Evolutionary conservation across 2,113 vertebrate species (phyloP), one percentile per base, ranked within the genome.

Genomic region (Petaurus breviceps): DNA sequence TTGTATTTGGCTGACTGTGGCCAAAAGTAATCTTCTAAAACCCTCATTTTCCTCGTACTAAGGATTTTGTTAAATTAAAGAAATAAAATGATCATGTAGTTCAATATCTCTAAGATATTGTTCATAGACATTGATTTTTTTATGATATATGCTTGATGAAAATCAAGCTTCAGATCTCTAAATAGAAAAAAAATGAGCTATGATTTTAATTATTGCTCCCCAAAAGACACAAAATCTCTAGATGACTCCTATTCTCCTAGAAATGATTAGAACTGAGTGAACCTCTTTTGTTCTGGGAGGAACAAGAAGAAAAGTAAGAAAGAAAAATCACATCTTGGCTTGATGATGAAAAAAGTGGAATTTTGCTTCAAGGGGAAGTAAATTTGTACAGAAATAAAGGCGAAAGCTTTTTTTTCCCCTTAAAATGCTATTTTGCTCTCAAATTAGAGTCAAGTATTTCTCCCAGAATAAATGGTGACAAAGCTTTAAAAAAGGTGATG

Each of bases 401-500:
- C 46, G 51, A 51, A 31, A 54, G 16, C 28, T 94, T 7, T 9
- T 47, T n/a, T 3, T 2, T 3, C 50, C 51, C 53, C 91, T 55
- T 92, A 95, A 92, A 11, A 89, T 19, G 5, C 24, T 52, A 84
- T 97, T 97, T 95, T 49, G 90, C 26, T 93, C 77, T 93, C 23
- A 90, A 96, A 92, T 92, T 51, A 91, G 84, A 95, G 14, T 68
- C 25, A 57, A 43, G 9, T 19, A 6, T 92, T 84, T 95, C 90
- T 68, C 90, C 91, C 93, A 94, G 51, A 94, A 91, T 89, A 26
- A 90, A 22, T 94, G 51, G 57, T 95, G 49, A 94, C 51, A 96
- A 61, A 61, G 57, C 0, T 94, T 91, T 54, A 90, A 95, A 91
- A 95, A 93, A 96, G 51, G 94, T 95, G 51, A 94, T 92, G 49